Evolutionary conservation across 2,888 invertebrate genomes (phyloP).

Genomic region (Punctoribates punctum): DNA sequence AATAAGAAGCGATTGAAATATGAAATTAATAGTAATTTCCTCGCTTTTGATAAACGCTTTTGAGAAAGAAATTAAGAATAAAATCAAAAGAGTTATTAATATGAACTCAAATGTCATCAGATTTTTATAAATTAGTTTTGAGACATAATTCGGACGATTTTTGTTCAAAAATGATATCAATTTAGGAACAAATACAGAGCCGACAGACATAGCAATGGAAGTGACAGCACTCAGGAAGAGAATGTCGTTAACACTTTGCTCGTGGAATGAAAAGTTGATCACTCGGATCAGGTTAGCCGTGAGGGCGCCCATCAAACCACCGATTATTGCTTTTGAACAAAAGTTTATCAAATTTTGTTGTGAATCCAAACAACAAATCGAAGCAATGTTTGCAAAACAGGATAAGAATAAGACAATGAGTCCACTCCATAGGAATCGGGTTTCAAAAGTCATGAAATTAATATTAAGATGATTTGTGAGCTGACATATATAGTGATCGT

Average conservation of each 20-base stretch:
- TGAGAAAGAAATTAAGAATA: background rate
- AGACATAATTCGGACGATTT: background rate
- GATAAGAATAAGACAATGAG: background rate
- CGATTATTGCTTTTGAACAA: background rate
- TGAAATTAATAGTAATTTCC: background rate
- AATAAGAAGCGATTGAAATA: background rate
- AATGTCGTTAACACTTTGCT: background rate
- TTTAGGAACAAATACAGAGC: background rate
- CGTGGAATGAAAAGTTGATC: conserved; percentile 7
- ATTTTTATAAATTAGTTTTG: background rate
- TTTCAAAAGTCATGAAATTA: background rate
- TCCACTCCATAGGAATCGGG: background rate
- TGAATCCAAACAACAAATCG: background rate
- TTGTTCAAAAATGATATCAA: background rate
- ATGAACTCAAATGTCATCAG: background rate
- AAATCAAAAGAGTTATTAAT: too few relatives aligned
- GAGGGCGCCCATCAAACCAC: conserved; percentile 9
- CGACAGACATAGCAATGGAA: background rate
- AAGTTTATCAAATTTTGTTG: background rate
- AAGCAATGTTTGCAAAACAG: background rate
- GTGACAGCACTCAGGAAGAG: conserved; percentile 28
- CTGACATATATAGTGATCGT: background rate
- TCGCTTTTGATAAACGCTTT: background rate
- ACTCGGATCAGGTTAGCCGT: conserved; percentile 18
- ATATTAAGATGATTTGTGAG: background rate